phyloP scores from a whole-genome alignment of 2,113 vertebrate species.

The Pyrgilauda ruficollis region DNA sequence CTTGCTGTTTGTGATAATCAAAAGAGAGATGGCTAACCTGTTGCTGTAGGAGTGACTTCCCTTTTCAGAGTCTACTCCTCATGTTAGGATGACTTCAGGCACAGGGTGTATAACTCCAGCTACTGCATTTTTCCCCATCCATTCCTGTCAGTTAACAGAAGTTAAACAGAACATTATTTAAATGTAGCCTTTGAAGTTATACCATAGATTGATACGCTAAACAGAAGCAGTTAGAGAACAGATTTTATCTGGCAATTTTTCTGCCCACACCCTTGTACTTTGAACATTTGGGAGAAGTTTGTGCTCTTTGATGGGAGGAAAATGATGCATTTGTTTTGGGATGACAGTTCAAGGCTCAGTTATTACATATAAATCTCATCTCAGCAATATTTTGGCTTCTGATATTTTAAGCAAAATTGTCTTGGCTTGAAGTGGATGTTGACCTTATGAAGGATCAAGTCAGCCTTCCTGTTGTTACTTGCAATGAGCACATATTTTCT shows the following conservation, averaged over 20 bases:
- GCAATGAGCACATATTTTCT: conserved; percentile 5
- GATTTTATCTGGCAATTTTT: background rate
- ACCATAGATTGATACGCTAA: background rate
- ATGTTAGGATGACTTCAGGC: background rate
- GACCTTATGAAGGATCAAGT: conserved; percentile 43
- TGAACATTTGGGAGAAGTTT: background rate
- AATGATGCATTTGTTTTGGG: conserved; percentile 29
- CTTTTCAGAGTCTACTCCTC: background rate
- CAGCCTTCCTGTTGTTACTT: conserved; percentile 53
- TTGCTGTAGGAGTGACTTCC: background rate
- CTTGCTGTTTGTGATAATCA: background rate
- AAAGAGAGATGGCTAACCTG: background rate
- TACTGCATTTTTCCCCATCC: background rate
- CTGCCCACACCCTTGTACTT: background rate
- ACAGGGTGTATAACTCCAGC: background rate
- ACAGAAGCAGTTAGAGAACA: background rate
- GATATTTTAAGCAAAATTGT: conserved; percentile 20
- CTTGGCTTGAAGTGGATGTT: conserved; percentile 30
- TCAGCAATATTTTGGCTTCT: conserved; percentile 46
- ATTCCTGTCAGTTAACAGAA: background rate
- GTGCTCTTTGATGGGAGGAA: conserved; percentile 28
- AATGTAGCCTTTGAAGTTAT: background rate
- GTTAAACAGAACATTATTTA: background rate
- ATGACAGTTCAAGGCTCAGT: conserved; percentile 18
- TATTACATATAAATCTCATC: conserved; percentile 46